Evolutionary conservation across 2,888 invertebrate species (phyloP), one percentile per base, ranked within the genome.

Genomic region (Eurois occulta): DNA sequence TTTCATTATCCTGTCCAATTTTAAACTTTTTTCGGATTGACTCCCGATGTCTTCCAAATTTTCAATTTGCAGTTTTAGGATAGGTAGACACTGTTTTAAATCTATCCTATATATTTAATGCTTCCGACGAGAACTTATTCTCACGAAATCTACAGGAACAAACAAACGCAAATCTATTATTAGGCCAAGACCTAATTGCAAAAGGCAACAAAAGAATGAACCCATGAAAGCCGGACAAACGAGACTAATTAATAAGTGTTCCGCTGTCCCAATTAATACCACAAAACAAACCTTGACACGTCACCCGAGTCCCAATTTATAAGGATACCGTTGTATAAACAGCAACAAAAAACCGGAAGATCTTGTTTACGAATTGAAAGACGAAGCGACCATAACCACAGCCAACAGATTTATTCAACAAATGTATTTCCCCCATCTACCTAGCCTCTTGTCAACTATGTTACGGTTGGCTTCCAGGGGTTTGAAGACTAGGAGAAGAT

Each of bases 321-420:
- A 71, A 60, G 73, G 65, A 81, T 74, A 80, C 68, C 62, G 80
- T 75, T 74, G 28, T 62, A 55, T 62, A 64, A 69, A 75, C 71
- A 66, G 62, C 35, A 52, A n/a, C n/a, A 32, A 78, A 83, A 75
- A 89, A 89, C 89, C 82, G 83, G 91, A 88, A 83, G 66, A 80
- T 86, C 89, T 86, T 77, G 90, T 91, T 91, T 81, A 10, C 46
- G 76, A 79, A 87, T 89, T 86, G 84, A 82, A 87, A 81, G 65
- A n/a, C 60, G 48, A 84, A 78, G 83, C 82, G 79, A 84, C 85
- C 89, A 89, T 91, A 85, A 90, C 89, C 90, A 88, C 81, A 85
- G 88, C 75, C 87, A 90, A 91, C 87, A 66, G 74, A 87, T 62
- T 32, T 35, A 83, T 82, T 79, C 73, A 86, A 89, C 88, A n/a